Percentiles rank a stretch among this genome's conserved stretches.
phyloP scores from a whole-genome alignment of 2,888 invertebrate species.

The Sussaba pulchella region DNA sequence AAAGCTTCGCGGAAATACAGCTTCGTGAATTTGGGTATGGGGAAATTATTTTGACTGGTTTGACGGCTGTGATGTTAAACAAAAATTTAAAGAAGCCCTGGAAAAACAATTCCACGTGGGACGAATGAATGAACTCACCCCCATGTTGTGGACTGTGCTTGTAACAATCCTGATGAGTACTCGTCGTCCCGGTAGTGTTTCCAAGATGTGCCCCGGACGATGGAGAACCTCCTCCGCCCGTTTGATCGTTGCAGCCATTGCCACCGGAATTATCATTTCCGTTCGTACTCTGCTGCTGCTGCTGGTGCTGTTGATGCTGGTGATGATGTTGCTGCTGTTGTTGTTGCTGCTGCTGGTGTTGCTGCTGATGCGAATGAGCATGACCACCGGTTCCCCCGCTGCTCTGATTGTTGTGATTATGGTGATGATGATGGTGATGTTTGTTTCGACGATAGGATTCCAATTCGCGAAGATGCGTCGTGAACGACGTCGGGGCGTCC shows the following conservation, averaged over 20 bases:
- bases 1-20: too few relatives aligned
- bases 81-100: too few relatives aligned
- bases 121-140: slow-evolving; percentile 76
- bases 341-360: slow-evolving; percentile 56
- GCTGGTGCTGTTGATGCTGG: slow-evolving; percentile 62
- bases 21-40: too few relatives aligned
- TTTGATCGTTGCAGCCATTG: slow-evolving; percentile 77
- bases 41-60: too few relatives aligned
- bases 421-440: slow-evolving; percentile 85
- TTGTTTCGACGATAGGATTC: slow-evolving; percentile 90
- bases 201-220: slow-evolving; percentile 80
- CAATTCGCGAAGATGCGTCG: slow-evolving; percentile 88
- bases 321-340: slow-evolving; percentile 63
- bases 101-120: too few relatives aligned
- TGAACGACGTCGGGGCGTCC: slow-evolving; percentile 86
- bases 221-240: slow-evolving; percentile 76
- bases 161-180: slow-evolving; percentile 82
- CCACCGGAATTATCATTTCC: slow-evolving; percentile 77
- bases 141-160: slow-evolving; percentile 83
- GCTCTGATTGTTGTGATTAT: slow-evolving; percentile 69
- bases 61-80: too few relatives aligned
- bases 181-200: slow-evolving; percentile 74
- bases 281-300: slow-evolving; percentile 66
- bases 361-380: slow-evolving; percentile 54
- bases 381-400: slow-evolving; percentile 48